phyloP scores from a whole-genome alignment of 2,113 vertebrate species.

The Dunckerocampus dactyliophorus region DNA sequence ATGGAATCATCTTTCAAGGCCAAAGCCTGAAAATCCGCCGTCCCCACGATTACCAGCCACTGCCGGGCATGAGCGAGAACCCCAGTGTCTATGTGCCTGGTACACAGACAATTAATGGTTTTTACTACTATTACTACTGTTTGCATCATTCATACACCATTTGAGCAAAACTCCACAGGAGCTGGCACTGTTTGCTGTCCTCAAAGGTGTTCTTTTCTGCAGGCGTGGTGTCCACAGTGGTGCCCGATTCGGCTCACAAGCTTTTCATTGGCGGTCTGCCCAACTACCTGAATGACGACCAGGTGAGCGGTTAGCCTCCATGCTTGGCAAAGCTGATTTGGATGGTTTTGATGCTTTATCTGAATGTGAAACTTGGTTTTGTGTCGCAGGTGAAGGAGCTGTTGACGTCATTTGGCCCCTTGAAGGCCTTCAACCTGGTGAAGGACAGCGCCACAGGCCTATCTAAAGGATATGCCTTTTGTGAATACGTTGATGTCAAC shows the following conservation, averaged over 20 bases:
- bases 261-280: conserved; percentile 88
- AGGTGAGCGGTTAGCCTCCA: conserved; percentile 68
- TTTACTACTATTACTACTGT: conserved; percentile 58
- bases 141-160: conserved; percentile 49
- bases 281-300: conserved; percentile 91
- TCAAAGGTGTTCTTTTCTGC: conserved; percentile 7
- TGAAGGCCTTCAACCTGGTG: conserved; percentile 91
- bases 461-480: conserved; percentile 92
- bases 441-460: conserved; percentile 90
- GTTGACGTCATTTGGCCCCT: conserved; percentile 86
- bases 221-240: conserved; percentile 93
- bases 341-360: too few relatives aligned
- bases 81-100: conserved; percentile 91
- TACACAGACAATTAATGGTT: conserved; percentile 68
- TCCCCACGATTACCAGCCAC: conserved; percentile 89
- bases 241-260: conserved; percentile 90
- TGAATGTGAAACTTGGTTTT: neutral
- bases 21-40: conserved; percentile 90
- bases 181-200: conserved; percentile 7
- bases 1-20: conserved; percentile 92
- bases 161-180: conserved; percentile 2
- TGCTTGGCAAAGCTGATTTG: neutral
- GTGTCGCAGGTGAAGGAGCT: conserved; percentile 84
- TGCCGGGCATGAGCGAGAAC: conserved; percentile 92
- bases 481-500: conserved; percentile 93